Conservation (phyloP, 2,888 invertebrate species). For the Asteroscopus sphinx region DNA sequence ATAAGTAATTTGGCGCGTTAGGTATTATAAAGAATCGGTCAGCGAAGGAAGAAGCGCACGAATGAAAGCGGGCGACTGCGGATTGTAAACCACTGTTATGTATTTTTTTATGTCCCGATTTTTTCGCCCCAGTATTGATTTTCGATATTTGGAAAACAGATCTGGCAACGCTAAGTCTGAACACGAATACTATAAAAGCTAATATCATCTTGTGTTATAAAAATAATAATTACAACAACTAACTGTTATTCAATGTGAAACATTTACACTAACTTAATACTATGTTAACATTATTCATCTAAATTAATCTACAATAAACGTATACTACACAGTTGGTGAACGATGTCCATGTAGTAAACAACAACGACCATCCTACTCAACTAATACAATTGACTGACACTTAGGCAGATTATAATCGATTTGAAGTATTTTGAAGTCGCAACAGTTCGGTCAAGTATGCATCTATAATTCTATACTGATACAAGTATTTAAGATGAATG, state of each 20-base stretch:
- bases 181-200: constrained; percentile 16
- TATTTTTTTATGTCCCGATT: no score
- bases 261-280: constrained; percentile 30
- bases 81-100: no score
- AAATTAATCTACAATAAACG: constrained; percentile 20
- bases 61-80: no score
- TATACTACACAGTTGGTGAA: constrained; percentile 24
- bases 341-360: constrained; percentile 24
- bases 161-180: no score
- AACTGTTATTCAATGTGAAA: constrained; percentile 22
- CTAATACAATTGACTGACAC: constrained; percentile 21
- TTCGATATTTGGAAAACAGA: no score
- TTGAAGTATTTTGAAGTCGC: constrained; percentile 4
- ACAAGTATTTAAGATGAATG: not conserved
- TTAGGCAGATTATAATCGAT: constrained; percentile 18
- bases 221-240: constrained; percentile 24
- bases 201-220: constrained; percentile 16
- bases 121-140: no score
- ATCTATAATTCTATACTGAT: not conserved
- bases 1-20: no score
- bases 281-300: constrained; percentile 42
- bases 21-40: no score
- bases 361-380: constrained; percentile 18
- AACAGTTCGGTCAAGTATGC: not conserved
- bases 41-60: no score